Conservation (phyloP, 2,797 vertebrate species). For the Tolypeutes matacus region DNA sequence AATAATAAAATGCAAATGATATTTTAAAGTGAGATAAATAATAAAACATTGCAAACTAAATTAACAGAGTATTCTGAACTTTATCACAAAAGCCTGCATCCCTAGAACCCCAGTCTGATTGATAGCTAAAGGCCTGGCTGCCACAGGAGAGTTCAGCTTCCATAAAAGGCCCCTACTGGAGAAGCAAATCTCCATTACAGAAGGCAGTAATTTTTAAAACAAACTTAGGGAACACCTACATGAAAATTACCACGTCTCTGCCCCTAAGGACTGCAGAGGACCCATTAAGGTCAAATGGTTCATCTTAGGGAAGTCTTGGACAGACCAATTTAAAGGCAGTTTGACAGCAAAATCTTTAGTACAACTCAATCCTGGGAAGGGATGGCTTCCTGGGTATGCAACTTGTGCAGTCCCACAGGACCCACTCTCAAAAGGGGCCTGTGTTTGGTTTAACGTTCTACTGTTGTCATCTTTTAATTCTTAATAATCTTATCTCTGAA, state of each 20-base stretch:
- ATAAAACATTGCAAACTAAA: conserved; percentile 50
- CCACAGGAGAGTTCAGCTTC: neutral
- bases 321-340: neutral
- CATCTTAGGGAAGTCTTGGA: conserved; percentile 19
- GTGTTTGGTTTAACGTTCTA: conserved; percentile 5
- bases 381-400: neutral
- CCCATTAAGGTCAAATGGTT: conserved; percentile 22
- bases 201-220: neutral
- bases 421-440: neutral
- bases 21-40: conserved; percentile 55
- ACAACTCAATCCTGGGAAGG: neutral
- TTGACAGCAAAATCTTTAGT: conserved; percentile 35
- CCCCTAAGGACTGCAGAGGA: neutral
- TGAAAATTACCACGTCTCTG: neutral
- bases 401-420: neutral
- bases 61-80: conserved; percentile 14
- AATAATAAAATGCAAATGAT: conserved; percentile 32
- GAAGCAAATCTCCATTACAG: neutral
- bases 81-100: conserved; percentile 13
- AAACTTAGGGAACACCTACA: neutral
- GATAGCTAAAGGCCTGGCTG: neutral
- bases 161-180: neutral
- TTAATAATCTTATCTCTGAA: conserved; percentile 51
- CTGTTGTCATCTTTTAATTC: conserved; percentile 9
- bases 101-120: neutral